Conservation (phyloP, 2,113 vertebrate species). For the Ophiodon elongatus region DNA sequence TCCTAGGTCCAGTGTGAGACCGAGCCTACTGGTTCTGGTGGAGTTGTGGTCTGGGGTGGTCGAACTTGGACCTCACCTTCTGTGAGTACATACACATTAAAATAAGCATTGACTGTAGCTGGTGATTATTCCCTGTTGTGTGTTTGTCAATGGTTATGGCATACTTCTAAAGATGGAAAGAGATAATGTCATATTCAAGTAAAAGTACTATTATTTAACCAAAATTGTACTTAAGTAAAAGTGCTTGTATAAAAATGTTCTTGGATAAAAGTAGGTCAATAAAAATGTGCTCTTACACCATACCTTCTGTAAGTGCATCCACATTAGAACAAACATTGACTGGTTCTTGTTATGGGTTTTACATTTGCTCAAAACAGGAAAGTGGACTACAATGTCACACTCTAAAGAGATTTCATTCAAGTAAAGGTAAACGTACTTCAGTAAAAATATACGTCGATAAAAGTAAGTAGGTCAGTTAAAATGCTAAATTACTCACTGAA, state of each 20-base stretch:
- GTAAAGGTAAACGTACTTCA: no score
- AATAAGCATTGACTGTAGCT: not conserved
- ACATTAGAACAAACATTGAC: not conserved
- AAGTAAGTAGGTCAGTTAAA: no score
- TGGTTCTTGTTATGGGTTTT: not conserved
- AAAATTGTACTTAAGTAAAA: not conserved
- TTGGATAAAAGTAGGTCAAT: not conserved
- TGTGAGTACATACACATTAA: not conserved
- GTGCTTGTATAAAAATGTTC: not conserved
- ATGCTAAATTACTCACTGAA: no score
- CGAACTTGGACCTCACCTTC: fast-evolving
- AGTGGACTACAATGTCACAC: no score
- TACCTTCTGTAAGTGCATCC: not conserved
- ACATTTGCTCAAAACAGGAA: no score
- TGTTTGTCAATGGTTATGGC: not conserved
- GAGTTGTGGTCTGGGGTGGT: slow-evolving; percentile 1
- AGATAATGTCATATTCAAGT: not conserved
- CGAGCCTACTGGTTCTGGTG: not conserved
- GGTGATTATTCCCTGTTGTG: not conserved
- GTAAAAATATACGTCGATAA: no score
- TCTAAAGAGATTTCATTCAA: no score
- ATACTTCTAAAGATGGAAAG: not conserved
- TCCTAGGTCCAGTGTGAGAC: slow-evolving; percentile 17
- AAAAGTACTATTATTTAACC: not conserved
- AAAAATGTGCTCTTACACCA: not conserved